Evolutionary conservation across 1,140 invertebrate species (phyloP).

Genomic region (Panagrolaimus sp.): DNA sequence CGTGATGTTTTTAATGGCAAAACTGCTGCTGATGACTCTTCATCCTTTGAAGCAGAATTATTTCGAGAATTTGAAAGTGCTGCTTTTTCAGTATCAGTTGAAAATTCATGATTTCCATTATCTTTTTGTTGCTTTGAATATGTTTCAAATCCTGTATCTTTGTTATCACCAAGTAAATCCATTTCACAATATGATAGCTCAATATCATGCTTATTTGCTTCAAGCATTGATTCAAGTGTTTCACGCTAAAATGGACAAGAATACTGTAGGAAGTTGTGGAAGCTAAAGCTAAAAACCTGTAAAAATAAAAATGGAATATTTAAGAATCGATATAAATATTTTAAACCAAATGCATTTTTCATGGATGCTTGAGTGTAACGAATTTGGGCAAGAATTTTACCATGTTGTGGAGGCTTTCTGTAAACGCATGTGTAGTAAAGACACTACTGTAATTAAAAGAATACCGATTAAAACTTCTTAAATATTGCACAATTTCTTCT

Average conservation of each 20-base stretch:
- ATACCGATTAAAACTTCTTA: conserved; percentile 68
- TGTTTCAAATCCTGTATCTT: neutral
- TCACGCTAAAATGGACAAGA: conserved; percentile 63
- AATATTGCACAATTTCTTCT: conserved; percentile 58
- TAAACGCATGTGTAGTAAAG: neutral
- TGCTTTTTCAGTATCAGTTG: neutral
- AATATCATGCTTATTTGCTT: conserved; percentile 78
- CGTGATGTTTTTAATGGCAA: neutral
- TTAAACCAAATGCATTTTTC: conserved; percentile 90
- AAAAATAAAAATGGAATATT: conserved; percentile 88
- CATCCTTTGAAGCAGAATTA: neutral
- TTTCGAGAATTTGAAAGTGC: neutral
- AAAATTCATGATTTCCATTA: neutral
- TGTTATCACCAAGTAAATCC: conserved; percentile 66
- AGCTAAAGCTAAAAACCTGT: conserved; percentile 64
- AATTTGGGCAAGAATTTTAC: conserved; percentile 61
- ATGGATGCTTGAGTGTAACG: conserved; percentile 87
- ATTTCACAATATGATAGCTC: conserved; percentile 75
- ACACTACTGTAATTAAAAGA: conserved; percentile 46
- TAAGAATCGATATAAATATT: conserved; percentile 88
- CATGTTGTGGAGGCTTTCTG: conserved; percentile 19
- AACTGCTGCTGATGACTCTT: neutral
- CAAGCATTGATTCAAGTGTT: conserved; percentile 76
- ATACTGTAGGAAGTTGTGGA: too few relatives aligned
- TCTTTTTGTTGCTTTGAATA: neutral